phyloP scores from a whole-genome alignment of 2,888 invertebrate genomes.

The Axea sp. region DNA sequence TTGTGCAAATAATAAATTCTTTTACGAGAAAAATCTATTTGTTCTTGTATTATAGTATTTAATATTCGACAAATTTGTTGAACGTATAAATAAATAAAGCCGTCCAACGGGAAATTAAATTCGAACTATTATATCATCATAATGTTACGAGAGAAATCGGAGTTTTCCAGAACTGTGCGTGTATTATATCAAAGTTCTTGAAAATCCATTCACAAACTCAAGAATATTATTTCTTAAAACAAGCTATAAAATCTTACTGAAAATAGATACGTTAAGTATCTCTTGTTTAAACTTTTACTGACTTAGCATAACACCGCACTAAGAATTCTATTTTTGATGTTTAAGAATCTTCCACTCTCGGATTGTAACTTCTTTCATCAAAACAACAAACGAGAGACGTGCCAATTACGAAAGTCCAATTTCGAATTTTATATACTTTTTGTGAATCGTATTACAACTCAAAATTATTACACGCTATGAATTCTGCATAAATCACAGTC shows the following conservation, averaged over 20 bases:
- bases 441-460: background rate
- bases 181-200: background rate
- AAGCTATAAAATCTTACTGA: conserved; percentile 12
- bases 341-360: background rate
- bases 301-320: conserved; percentile 11
- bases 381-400: conserved; percentile 11
- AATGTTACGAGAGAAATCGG: too few relatives aligned
- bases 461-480: conserved; percentile 4
- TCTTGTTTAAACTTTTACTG: conserved; percentile 5
- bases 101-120: too few relatives aligned
- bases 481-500: conserved; percentile 17
- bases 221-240: conserved; percentile 22
- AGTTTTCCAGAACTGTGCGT: too few relatives aligned
- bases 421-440: conserved; percentile 3
- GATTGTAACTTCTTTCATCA: background rate
- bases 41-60: too few relatives aligned
- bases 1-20: too few relatives aligned
- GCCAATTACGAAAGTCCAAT: conserved; percentile 2
- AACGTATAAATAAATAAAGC: too few relatives aligned
- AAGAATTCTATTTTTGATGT: conserved; percentile 1
- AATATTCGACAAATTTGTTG: too few relatives aligned
- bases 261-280: conserved; percentile 21
- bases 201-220: conserved; percentile 1
- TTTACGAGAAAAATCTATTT: too few relatives aligned
- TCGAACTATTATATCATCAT: background rate